Base-by-base conservation (phyloP, 1,140 invertebrate genomes). In the Temnothorax longispinosus region DNA sequence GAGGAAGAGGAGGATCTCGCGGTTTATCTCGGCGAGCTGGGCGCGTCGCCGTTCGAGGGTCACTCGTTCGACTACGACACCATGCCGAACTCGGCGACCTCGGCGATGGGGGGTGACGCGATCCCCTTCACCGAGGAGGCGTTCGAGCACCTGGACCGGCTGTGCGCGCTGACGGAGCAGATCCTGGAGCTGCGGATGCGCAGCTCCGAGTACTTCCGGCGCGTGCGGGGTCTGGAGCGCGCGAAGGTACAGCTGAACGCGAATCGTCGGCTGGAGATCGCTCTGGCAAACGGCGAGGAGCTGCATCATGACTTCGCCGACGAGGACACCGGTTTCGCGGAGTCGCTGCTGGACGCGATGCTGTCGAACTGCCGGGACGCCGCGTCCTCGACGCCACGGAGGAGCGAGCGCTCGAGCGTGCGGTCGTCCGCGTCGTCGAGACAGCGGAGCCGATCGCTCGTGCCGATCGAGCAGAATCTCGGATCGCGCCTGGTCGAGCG, bases 111-210 rank as follows among this genome's bases (percentile, higher is more conserved):
- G 13, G 80, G 64, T 27, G 71, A 87, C 7, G 64, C 80, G 1
- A 80, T 92, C 92, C 77, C 95, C 91, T 54, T 95, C 32, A 96
- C 96, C 0, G 94, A 96, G 15, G 96, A 97, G 72, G 95, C 96
- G 5, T 96, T 98, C 44, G 97, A 98, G 89, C 97, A 98, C 91
- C 93, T 98, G 84, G 97, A 98, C 88, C 97, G 97, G 86, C 94
- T 98, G 5, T 96, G 98, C 88, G 96, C 96, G 71, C 94, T 98
- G 10, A 96, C 98, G 94, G 97, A 98, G 89, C 97, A 98, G 89
- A 90, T 98, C 50, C 95, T 97, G 5, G 96, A 96, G 13, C 94
- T 98, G 21, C 96, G 97, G 1, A 0, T 71, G 96, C 96, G 97
- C 88, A 98, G 98, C 92, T 94, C 96, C 3, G 96, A 96, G 82